Evolutionary conservation across 2,888 invertebrate species (phyloP).

Genomic region (Drosophila pseudotakahashii): DNA sequence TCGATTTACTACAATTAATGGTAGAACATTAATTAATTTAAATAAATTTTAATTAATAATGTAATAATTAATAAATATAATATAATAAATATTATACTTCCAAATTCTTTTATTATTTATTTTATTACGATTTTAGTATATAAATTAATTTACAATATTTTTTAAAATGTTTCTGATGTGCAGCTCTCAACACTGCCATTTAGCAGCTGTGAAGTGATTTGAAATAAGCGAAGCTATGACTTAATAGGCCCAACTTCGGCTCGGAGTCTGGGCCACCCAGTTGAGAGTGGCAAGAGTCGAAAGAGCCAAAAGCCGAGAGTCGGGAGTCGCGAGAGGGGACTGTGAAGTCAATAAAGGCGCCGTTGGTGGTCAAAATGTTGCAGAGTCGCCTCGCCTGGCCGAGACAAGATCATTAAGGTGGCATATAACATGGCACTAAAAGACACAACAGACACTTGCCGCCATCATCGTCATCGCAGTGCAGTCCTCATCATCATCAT

Average conservation of each 20-base stretch:
- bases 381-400: conserved; percentile 62
- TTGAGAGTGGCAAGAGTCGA: conserved; percentile 22
- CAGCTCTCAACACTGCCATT: conserved; percentile 7
- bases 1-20: too few species aligned
- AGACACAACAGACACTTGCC: conserved; percentile 76
- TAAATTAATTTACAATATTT: neutral
- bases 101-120: neutral
- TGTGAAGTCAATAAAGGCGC: conserved; percentile 83
- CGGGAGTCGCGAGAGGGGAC: conserved; percentile 31
- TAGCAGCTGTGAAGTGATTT: conserved; percentile 69
- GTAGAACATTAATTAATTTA: too few species aligned
- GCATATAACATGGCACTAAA: conserved; percentile 81
- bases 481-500: conserved; percentile 22
- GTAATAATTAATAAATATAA: too few species aligned
- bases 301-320: conserved; percentile 3
- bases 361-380: conserved; percentile 82
- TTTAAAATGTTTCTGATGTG: neutral
- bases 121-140: neutral
- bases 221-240: conserved; percentile 79
- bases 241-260: conserved; percentile 77
- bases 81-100: neutral
- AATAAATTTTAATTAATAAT: too few species aligned
- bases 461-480: conserved; percentile 37
- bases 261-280: conserved; percentile 57
- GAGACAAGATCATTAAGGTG: conserved; percentile 83